phyloP scores from a whole-genome alignment of 37 sponge, comb jelly and placozoan genomes.

The Corticium candelabrum region DNA sequence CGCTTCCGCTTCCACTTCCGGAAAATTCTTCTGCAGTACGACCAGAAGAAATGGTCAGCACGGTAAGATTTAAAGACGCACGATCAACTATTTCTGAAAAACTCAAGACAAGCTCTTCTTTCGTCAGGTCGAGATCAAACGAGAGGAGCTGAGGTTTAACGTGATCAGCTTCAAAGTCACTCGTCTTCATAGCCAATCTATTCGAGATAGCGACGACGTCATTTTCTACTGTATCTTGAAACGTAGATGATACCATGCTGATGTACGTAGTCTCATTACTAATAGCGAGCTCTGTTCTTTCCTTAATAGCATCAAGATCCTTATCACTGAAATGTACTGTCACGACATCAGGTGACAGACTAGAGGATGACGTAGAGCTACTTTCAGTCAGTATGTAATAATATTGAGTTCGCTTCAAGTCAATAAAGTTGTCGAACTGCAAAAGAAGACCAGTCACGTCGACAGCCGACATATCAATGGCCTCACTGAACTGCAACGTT shows the following conservation, averaged over 20 bases:
- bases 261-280: slow-evolving; percentile 29
- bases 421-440: neutral
- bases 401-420: neutral
- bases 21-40: neutral
- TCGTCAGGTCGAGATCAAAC: neutral
- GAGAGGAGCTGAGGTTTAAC: neutral
- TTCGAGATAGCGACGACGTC: slow-evolving; percentile 14
- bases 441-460: slow-evolving; percentile 48
- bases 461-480: slow-evolving; percentile 53
- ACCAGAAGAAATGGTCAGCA: neutral
- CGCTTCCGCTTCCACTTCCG: slow-evolving; percentile 3
- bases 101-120: neutral
- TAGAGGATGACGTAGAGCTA: neutral
- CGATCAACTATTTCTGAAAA: slow-evolving; percentile 1
- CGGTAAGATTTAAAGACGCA: neutral
- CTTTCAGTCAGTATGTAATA: neutral
- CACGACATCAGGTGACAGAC: no score
- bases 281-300: slow-evolving; percentile 33
- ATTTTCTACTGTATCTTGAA: slow-evolving; percentile 54
- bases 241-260: slow-evolving; percentile 14
- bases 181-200: slow-evolving; percentile 14
- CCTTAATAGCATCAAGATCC: slow-evolving; percentile 76
- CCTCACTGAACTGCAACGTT: slow-evolving; percentile 53
- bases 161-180: slow-evolving; percentile 5
- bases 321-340: slow-evolving; percentile 26